Evolutionary conservation across 2,888 invertebrate species (phyloP), one percentile per base, ranked within the genome.

Genomic region (Ophioninae sp.): DNA sequence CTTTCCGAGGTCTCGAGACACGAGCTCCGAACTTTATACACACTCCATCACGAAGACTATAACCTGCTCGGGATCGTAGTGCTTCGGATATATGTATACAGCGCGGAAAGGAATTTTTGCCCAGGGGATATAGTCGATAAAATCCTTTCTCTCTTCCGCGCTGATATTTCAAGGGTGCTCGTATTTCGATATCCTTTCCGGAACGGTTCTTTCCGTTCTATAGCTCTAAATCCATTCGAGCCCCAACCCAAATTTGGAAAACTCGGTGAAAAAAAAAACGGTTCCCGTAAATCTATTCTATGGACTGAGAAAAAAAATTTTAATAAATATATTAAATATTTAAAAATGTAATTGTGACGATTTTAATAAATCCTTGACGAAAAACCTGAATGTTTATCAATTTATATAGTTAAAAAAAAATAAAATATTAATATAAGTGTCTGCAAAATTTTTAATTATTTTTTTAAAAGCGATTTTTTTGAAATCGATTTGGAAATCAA

Each of bases 111-210:
- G 61, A 82, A 77, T 82, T 76, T 68, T 73, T 73, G 72, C 73
- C 68, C 67, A 41, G 68, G 77, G 63, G 44, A 44, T 44, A 76
- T 59, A 67, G 59, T 41, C 61, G 81, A 81, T 81, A 81, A 81
- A 81, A 81, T 81, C 77, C 72, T 73, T 81, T 81, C 44, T 67
- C 67, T 77, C 81, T 77, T 76, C 58, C 69, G 77, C 69, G 77
- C 61, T 77, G 69, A 63, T 77, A 68, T 69, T 77, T 63, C 69
- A 37, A 30, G 61, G 77, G 63, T 39, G 78, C 56, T 71, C 71
- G 71, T 78, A 71, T 78, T 64, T 78, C 71, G 71, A 78, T 63
- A 65, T 59, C 67, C 72, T 77, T 81, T 72, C 67, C 76, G n/a
- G 44, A 22, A 71, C 61, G 67, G 41, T 71, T 81, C 81, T 69